Conservation (phyloP, 2,888 invertebrate species). For the Drosophila incognita region DNA sequence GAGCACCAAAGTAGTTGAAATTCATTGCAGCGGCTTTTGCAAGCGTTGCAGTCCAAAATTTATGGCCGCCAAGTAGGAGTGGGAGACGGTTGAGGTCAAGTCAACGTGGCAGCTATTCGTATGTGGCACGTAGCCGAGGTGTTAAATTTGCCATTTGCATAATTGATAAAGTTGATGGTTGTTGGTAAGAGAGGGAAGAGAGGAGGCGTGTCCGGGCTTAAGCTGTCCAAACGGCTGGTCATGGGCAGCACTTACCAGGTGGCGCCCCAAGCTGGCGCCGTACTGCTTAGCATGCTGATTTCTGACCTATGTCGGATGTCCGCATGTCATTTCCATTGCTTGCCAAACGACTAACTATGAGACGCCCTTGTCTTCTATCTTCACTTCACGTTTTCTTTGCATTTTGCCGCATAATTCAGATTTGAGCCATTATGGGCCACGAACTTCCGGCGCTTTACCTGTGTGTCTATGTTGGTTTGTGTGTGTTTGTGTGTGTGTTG, state of each 20-base stretch:
- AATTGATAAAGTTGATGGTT: constrained; percentile 77
- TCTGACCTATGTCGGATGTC: constrained; percentile 78
- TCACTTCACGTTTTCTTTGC: constrained; percentile 28
- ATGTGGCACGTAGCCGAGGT: constrained; percentile 66
- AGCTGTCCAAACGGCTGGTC: constrained; percentile 48
- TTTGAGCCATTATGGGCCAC: constrained; percentile 75
- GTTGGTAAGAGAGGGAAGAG: constrained; percentile 21
- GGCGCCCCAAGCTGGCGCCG: constrained; percentile 39
- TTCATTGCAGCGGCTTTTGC: constrained; percentile 60
- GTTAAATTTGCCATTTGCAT: constrained; percentile 82
- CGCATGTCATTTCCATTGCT: constrained; percentile 72
- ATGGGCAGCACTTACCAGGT: constrained; percentile 13
- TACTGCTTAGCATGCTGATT: constrained; percentile 74
- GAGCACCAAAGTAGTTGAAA: constrained; percentile 65
- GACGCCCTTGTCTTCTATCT: constrained; percentile 15
- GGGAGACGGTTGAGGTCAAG: neutral
- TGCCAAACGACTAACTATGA: constrained; percentile 18
- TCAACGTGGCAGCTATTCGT: constrained; percentile 27
- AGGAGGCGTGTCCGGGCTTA: constrained; percentile 32
- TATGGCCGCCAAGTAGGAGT: constrained; percentile 47
- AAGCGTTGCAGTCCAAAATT: constrained; percentile 55
- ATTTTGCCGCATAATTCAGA: constrained; percentile 75
- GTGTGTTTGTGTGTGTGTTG: constrained; percentile 33
- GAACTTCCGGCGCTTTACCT: constrained; percentile 63
- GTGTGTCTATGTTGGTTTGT: neutral